These are phyloP conservation scores for Desmophyllum pertusum DNA, from an alignment of 92 coral and sea anemone genomes.

Conservation along the genomic window DNA sequence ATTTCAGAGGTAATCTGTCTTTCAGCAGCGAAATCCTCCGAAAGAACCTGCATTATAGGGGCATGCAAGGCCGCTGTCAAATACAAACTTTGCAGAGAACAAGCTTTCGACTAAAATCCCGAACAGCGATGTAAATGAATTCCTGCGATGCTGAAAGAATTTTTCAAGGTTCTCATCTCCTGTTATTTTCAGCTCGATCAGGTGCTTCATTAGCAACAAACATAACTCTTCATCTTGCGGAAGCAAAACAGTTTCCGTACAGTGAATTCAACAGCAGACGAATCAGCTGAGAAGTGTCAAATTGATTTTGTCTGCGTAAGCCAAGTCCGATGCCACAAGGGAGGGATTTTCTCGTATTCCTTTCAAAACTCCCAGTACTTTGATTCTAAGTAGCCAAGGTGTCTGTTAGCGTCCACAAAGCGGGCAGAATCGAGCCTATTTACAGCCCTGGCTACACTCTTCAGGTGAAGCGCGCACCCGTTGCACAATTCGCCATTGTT, in stretches of 20 bases:
- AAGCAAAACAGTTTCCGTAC: constrained; percentile 87
- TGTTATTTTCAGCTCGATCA: constrained; percentile 80
- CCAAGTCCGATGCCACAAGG: constrained; percentile 83
- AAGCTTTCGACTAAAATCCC: constrained; percentile 76
- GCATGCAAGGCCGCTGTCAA: constrained; percentile 87
- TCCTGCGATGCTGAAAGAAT: constrained; percentile 74
- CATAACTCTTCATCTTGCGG: constrained; percentile 89
- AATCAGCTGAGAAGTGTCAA: constrained; percentile 86
- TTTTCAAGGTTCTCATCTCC: constrained; percentile 72
- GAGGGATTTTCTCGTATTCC: constrained; percentile 80
- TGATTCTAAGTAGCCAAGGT: constrained; percentile 86
- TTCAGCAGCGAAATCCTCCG: constrained; percentile 78
- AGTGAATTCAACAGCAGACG: constrained; percentile 82
- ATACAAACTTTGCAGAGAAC: constrained; percentile 81
- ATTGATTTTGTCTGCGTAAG: constrained; percentile 79
- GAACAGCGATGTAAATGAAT: constrained; percentile 82
- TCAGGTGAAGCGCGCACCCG: constrained; percentile 84
- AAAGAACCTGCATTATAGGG: constrained; percentile 81
- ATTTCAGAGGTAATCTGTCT: constrained; percentile 66
- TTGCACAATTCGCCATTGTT: constrained; percentile 90
- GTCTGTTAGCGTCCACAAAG: constrained; percentile 86
- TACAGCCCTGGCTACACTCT: constrained; percentile 87
- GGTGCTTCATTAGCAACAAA: constrained; percentile 73
- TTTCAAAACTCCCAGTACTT: constrained; percentile 92
- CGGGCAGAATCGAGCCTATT: constrained; percentile 79